Evolutionary conservation across 2,888 invertebrate genomes (phyloP).

Genomic region (Galeruca laticollis): DNA sequence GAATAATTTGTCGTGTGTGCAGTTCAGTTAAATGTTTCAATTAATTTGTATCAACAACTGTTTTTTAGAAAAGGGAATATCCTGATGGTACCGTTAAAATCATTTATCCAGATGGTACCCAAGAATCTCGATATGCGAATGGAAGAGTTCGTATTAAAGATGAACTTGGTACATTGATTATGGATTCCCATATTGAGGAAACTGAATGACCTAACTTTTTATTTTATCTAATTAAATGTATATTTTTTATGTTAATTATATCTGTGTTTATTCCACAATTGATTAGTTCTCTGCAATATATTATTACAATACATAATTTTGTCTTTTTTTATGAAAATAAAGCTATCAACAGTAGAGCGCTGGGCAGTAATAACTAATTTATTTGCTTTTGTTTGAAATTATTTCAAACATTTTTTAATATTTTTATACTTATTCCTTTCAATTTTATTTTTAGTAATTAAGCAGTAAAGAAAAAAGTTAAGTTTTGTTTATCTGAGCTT

Average conservation of each 20-base stretch:
- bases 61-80: slow-evolving; percentile 82
- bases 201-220: background rate
- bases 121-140: slow-evolving; percentile 91
- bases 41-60: background rate
- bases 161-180: slow-evolving; percentile 83
- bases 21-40: too few species aligned
- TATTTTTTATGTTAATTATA: slow-evolving; percentile 8
- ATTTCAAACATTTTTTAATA: too few species aligned
- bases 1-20: too few species aligned
- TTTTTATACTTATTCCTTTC: too few species aligned
- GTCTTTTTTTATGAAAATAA: too few species aligned
- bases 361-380: too few species aligned
- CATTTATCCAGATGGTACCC: slow-evolving; percentile 87
- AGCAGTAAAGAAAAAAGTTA: too few species aligned
- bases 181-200: slow-evolving; percentile 71
- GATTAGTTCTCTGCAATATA: background rate
- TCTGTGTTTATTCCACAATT: background rate
- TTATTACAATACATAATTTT: background rate
- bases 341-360: too few species aligned
- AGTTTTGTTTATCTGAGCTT: too few species aligned
- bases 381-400: too few species aligned
- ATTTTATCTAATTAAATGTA: slow-evolving; percentile 5
- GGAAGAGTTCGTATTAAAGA: slow-evolving; percentile 90
- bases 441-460: too few species aligned
- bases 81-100: slow-evolving; percentile 94